These are phyloP conservation scores for Dasyurus viverrinus DNA, from an alignment of 2,113 vertebrate species.

Conservation along the genomic window DNA sequence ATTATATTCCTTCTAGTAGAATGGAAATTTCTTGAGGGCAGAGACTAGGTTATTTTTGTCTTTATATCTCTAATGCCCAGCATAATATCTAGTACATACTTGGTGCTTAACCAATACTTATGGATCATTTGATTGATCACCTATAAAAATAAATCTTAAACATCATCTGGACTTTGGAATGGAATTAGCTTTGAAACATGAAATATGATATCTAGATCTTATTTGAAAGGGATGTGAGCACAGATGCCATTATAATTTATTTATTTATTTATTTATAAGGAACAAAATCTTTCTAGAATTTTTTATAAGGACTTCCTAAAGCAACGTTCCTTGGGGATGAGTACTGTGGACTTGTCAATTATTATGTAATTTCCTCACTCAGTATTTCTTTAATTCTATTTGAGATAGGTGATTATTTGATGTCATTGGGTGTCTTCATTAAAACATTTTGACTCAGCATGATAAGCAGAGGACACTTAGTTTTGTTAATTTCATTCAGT, in stretches of 20 bases:
- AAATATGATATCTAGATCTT: not conserved
- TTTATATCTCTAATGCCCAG: not conserved
- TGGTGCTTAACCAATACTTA: not conserved
- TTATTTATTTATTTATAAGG: not conserved
- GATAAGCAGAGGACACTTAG: not conserved
- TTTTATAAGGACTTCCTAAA: not conserved
- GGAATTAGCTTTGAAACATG: constrained; percentile 20
- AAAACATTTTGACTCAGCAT: not conserved
- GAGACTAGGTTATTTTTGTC: not conserved
- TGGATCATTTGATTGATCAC: not conserved
- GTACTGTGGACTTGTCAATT: not conserved
- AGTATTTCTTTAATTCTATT: not conserved
- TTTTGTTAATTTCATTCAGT: not conserved
- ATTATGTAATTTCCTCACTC: not conserved
- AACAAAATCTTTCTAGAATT: not conserved
- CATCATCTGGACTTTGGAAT: not conserved
- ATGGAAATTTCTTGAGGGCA: not conserved
- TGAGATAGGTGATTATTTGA: not conserved
- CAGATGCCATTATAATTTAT: not conserved
- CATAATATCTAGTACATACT: not conserved
- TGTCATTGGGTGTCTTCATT: not conserved
- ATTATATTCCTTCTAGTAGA: not conserved
- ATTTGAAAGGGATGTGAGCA: not conserved
- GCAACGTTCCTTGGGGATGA: not conserved
- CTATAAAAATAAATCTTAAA: not conserved